Conservation (phyloP, 1,140 invertebrate species). For the Ostrea edulis region DNA sequence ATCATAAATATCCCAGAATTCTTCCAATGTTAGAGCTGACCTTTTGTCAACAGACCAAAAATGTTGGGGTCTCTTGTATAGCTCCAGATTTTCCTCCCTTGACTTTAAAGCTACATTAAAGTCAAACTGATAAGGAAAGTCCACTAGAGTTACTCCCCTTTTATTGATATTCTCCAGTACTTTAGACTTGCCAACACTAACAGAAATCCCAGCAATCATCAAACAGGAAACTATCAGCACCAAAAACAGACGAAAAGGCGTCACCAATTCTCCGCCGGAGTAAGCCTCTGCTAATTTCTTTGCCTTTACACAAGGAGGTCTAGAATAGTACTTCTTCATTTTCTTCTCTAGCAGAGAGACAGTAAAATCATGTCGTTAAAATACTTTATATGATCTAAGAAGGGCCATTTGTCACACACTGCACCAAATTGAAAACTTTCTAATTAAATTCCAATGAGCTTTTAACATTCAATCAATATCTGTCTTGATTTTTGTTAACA, state of each 20-base stretch:
- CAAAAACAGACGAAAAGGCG: slow-evolving; percentile 58
- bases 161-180: slow-evolving; percentile 17
- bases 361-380: too few species aligned
- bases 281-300: slow-evolving; percentile 22
- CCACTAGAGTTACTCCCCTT: neutral
- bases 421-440: neutral
- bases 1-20: slow-evolving; percentile 73
- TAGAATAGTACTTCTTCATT: slow-evolving; percentile 21
- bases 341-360: neutral
- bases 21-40: slow-evolving; percentile 61
- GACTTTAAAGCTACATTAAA: slow-evolving; percentile 46
- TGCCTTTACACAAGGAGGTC: slow-evolving; percentile 25
- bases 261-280: slow-evolving; percentile 57
- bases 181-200: slow-evolving; percentile 41
- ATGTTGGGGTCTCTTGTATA: slow-evolving; percentile 60
- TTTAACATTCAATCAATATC: neutral
- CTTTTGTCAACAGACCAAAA: slow-evolving; percentile 65
- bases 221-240: slow-evolving; percentile 53
- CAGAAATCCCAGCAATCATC: slow-evolving; percentile 52
- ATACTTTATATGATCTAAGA: too few species aligned
- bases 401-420: neutral
- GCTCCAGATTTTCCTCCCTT: slow-evolving; percentile 64
- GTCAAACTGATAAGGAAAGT: slow-evolving; percentile 42
- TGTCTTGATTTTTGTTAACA: neutral
- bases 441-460: neutral